phyloP scores from a whole-genome alignment of 2,888 invertebrate species.

The Euphydryas editha region DNA sequence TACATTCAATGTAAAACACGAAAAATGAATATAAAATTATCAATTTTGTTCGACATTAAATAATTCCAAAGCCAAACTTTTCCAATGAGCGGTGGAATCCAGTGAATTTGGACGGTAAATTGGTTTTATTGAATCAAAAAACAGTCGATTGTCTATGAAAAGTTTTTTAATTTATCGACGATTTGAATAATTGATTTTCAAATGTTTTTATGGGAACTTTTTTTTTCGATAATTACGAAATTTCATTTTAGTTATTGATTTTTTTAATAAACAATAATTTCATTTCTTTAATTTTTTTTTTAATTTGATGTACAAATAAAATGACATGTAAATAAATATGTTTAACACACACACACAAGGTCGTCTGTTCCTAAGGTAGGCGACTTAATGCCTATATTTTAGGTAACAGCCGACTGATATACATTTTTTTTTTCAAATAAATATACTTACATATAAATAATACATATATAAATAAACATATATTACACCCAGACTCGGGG shows the following conservation, averaged over 20 bases:
- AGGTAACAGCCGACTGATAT: too few relatives aligned
- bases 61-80: not conserved
- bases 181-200: slow-evolving; percentile 19
- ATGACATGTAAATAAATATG: too few relatives aligned
- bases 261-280: not conserved
- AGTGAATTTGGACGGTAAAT: slow-evolving; percentile 2
- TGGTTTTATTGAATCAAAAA: slow-evolving; percentile 9
- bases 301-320: too few relatives aligned
- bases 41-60: not conserved
- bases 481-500: too few relatives aligned
- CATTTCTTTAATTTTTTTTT: too few relatives aligned
- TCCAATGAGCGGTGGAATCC: not conserved
- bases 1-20: too few relatives aligned
- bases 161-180: slow-evolving; percentile 18
- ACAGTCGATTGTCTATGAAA: slow-evolving; percentile 7
- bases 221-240: not conserved
- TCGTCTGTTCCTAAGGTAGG: too few relatives aligned
- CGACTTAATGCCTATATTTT: too few relatives aligned
- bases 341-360: too few relatives aligned
- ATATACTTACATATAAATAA: too few relatives aligned
- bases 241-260: not conserved
- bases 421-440: too few relatives aligned
- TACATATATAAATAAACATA: too few relatives aligned
- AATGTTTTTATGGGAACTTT: not conserved
- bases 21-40: not conserved